These are phyloP conservation scores for Parnassius mnemosyne DNA, from an alignment of 2,888 invertebrate species.

Conservation along the genomic window DNA sequence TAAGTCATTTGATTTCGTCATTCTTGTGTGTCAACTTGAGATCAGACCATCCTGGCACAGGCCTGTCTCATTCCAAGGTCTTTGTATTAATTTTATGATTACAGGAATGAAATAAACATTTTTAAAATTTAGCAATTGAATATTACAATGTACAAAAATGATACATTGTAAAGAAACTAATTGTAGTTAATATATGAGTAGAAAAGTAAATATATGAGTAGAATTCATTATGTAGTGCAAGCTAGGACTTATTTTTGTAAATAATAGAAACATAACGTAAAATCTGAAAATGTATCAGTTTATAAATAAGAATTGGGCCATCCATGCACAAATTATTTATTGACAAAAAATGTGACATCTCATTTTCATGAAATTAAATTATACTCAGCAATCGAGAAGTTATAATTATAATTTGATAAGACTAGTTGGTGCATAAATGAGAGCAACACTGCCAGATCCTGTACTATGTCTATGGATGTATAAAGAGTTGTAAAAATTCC, in stretches of 20 bases:
- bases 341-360: conserved; percentile 1
- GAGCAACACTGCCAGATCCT: conserved; percentile 12
- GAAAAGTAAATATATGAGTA: background rate
- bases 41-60: no score
- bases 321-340: conserved; percentile 1
- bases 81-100: no score
- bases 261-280: background rate
- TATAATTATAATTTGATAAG: background rate
- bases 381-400: background rate
- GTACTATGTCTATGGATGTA: conserved; percentile 28
- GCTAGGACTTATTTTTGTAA: background rate
- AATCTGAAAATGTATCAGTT: background rate
- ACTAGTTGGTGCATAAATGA: background rate
- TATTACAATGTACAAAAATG: no score
- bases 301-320: background rate
- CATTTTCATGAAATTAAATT: background rate
- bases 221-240: background rate
- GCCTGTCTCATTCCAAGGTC: no score
- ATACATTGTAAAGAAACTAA: no score
- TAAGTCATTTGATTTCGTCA: no score
- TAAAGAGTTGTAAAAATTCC: conserved; percentile 58
- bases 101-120: no score
- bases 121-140: no score
- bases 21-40: no score
- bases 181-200: background rate